A percentile compares a stretch with the other conserved stretches of the same genome.
phyloP scores from a whole-genome alignment of 2,797 vertebrate species.

The Simalia tracyae region DNA sequence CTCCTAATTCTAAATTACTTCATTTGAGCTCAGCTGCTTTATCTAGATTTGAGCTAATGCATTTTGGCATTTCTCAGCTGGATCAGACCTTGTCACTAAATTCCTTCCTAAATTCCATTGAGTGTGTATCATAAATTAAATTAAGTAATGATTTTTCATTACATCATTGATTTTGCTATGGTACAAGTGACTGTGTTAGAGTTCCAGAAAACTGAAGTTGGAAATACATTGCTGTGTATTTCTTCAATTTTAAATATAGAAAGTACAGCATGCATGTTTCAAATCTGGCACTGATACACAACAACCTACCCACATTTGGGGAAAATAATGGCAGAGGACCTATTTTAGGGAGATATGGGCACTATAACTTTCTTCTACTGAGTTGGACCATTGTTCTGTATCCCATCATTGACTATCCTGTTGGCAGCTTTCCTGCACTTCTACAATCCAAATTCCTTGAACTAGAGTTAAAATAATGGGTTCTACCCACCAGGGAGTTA shows the following conservation, averaged over 20 bases:
- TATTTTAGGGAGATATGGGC: not conserved
- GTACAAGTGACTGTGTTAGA: conserved; percentile 7
- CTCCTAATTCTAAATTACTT: not conserved
- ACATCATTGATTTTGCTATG: conserved; percentile 19
- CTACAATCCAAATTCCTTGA: not conserved
- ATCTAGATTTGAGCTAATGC: conserved; percentile 14
- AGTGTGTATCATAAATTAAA: conserved; percentile 21
- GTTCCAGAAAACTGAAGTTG: not conserved
- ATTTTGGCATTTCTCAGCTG: conserved; percentile 3
- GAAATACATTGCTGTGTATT: not conserved
- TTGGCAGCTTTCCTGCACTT: not conserved
- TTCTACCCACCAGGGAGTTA: not conserved
- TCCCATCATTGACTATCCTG: not conserved
- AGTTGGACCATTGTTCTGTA: not conserved
- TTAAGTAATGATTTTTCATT: conserved; percentile 35
- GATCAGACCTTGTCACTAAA: not conserved
- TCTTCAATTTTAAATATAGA: conserved; percentile 10
- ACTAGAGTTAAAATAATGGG: not conserved
- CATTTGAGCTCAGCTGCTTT: conserved; percentile 13
- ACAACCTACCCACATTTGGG: not conserved
- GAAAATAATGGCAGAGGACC: not conserved
- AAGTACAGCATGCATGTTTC: not conserved
- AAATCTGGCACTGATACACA: not conserved
- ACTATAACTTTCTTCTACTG: not conserved
- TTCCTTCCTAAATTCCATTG: conserved; percentile 15